These are phyloP conservation scores for Trochalopteron elliotii DNA, from an alignment of 2,113 vertebrate genomes.

Conservation along the genomic window DNA sequence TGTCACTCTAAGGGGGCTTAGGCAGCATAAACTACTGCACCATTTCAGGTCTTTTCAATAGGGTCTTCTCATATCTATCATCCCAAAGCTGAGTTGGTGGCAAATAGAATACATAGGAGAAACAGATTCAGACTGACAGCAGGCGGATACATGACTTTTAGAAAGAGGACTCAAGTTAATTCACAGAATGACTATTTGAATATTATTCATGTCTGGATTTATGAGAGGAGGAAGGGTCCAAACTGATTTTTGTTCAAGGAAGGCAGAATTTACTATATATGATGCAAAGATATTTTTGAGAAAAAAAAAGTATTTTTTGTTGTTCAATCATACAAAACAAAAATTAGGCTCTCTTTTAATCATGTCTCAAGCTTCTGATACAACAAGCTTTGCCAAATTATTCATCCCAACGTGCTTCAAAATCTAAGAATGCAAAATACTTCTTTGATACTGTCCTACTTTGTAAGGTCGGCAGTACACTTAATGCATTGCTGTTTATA, in stretches of 20 bases:
- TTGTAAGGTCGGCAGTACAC: not conserved
- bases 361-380: not conserved
- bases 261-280: not conserved
- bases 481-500: not conserved
- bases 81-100: not conserved
- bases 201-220: not conserved
- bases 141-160: not conserved
- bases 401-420: not conserved
- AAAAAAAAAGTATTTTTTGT: not conserved
- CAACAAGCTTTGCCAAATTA: not conserved
- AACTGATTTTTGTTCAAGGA: not conserved
- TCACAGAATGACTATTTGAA: not conserved
- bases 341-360: not conserved
- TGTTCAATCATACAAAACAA: not conserved
- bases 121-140: not conserved
- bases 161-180: not conserved
- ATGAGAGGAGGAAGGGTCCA: fast-evolving
- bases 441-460: not conserved
- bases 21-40: not conserved
- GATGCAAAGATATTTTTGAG: not conserved
- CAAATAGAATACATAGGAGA: not conserved
- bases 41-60: not conserved
- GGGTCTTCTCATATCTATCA: not conserved
- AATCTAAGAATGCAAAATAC: not conserved
- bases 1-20: not conserved